phyloP scores from a whole-genome alignment of 2,797 vertebrate genomes.

The Catostomus latipinnis region DNA sequence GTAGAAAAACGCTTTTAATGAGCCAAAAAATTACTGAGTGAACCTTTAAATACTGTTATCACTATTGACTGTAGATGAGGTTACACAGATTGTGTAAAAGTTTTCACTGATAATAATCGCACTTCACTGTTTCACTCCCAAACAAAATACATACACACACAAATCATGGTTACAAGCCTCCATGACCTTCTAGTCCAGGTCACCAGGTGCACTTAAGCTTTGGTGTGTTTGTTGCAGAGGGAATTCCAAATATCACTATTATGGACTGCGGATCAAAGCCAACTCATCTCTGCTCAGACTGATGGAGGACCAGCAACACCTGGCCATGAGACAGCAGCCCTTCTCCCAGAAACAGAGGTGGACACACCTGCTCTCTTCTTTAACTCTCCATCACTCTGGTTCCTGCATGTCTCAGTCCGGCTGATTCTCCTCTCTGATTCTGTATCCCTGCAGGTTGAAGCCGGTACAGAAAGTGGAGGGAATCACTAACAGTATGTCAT shows the following conservation, averaged over 20 bases:
- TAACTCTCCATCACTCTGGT: background rate
- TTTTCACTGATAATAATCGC: no score
- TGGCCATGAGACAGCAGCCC: conserved; percentile 94
- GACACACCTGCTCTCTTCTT: conserved; percentile 1
- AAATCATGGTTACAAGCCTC: background rate
- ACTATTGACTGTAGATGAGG: no score
- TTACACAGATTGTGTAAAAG: no score
- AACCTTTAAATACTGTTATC: no score
- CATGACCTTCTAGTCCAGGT: conserved; percentile 13
- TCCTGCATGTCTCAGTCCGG: background rate
- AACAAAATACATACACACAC: background rate
- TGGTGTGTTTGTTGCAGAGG: conserved; percentile 75
- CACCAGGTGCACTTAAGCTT: conserved; percentile 38
- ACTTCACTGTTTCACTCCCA: no score
- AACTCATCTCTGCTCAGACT: conserved; percentile 89
- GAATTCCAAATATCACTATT: conserved; percentile 96
- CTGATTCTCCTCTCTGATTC: background rate
- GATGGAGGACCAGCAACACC: conserved; percentile 95
- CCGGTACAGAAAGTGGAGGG: conserved; percentile 94
- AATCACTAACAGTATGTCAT: conserved; percentile 89
- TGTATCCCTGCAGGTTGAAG: conserved; percentile 81
- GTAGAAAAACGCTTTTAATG: no score
- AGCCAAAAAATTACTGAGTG: no score
- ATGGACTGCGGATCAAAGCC: conserved; percentile 92
- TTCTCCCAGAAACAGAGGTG: conserved; percentile 96